Evolutionary conservation across 2,797 vertebrate genomes (phyloP), one percentile per base, ranked within the genome.

Genomic region (Cossypha niveicapilla): DNA sequence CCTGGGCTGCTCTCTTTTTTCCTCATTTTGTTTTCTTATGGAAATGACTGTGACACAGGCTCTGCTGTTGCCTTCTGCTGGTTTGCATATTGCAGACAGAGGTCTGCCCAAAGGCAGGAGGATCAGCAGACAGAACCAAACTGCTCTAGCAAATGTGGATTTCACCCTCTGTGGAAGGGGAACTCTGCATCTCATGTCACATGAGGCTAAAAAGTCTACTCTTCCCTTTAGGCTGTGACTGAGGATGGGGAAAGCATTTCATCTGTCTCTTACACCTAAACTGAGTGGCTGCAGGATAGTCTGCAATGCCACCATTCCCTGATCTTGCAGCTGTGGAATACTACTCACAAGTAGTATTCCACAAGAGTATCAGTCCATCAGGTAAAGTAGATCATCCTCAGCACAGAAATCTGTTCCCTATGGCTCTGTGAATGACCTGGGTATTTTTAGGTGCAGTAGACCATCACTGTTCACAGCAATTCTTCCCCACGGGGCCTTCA

Each of bases 11-110:
- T 45, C 42, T 72, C 39, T 73, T 86, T 76, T 71, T 42, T 10
- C 48, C 35, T 63, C 7, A 6, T 54, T 90, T 87, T 95, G 77
- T 94, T 96, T 96, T 94, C 81, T 87, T 92, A 87, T 79, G 89
- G 89, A 96, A 93, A 89, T 79, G 63, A 70, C 81, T 54, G 23
- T 0, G 0, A 66, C 47, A 39, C 39, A 57, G 53, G 53, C 73
- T 48, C 17, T 6, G 9, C 67, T 32, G 24, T 47, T 65, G 63
- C 37, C 62, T 44, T 92, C 68, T 79, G 39, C 56, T 76, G 25
- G 17, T 41, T 57, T 73, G 47, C 35, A 28, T 28, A 66, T 30
- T 70, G 30, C 27, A 74, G 45, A 25, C 61, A 54, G 63, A 57
- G 21, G 12, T 70, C 67, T 83, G 57, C 48, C 34, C 8, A 6